Evolutionary conservation across 2,797 vertebrate species (phyloP), one percentile per base, ranked within the genome.

Genomic region (Gymnothorax javanicus): DNA sequence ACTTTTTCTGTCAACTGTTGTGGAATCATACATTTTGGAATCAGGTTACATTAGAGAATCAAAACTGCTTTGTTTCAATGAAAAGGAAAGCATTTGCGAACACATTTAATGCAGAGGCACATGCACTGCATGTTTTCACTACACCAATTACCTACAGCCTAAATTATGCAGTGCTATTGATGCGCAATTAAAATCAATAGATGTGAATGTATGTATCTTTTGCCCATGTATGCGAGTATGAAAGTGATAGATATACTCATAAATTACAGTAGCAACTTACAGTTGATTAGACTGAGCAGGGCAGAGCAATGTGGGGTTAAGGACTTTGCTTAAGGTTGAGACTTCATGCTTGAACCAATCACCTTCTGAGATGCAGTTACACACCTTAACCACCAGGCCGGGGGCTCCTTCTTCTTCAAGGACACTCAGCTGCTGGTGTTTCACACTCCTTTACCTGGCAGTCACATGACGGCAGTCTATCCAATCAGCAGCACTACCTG

Each of bases 181-280:
- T 23, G 20, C 20, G 25, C 64, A 67, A 11, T 67, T n/a, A 67
- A 13, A 67, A 67, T 67, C 6, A n/a, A 43, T 58, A n/a, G 6
- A 5, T 67, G 62, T 67, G 64, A 7, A 67, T 67, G 64, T n/a
- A n/a, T 67, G 64, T 67, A 17, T 77, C 33, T 27, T 56, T 43
- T 20, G n/a, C 57, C 25, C n/a, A 52, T 67, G 43, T 87, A 23
- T 57, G 69, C 33, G n/a, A 59, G 23, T 17, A 12, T 52, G 75
- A 54, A 58, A 20, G n/a, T 33, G 15, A n/a, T 33, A 54, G 85
- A 88, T 83, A 17, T 58, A 84, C 82, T 81, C 87, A 75, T 57
- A 84, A 59, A 59, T 64, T 87, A 81, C 86, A 43, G 33, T 43
- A 43, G 33, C 33, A 43, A 43, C 33, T 43, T 43, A 43, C 1